Evolutionary conservation across 2,888 invertebrate genomes (phyloP).

Genomic region (Steromphala cineraria): DNA sequence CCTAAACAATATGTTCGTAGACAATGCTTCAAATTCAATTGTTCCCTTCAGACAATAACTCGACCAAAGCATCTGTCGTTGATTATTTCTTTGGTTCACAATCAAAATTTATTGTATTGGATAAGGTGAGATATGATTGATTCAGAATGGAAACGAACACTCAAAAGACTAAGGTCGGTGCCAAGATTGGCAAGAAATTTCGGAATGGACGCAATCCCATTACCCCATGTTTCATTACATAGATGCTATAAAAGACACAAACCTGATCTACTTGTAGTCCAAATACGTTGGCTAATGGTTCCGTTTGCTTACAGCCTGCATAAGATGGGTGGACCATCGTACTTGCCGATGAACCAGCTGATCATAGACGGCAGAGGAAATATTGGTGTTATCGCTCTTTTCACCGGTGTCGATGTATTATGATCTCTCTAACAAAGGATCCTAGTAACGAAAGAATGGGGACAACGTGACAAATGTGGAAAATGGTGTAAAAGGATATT

Average conservation of each 20-base stretch:
- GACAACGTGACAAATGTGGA: no score
- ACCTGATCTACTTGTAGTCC: slow-evolving; percentile 1
- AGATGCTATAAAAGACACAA: neutral
- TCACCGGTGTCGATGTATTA: neutral
- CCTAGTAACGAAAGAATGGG: neutral
- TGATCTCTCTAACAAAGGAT: neutral
- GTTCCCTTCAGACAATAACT: no score
- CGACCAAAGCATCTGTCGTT: no score
- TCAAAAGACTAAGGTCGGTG: no score
- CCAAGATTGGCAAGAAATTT: no score
- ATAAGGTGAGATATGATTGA: no score
- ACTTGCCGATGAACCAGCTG: neutral
- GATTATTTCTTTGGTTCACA: no score
- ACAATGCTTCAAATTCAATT: no score
- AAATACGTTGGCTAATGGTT: neutral
- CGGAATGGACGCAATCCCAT: neutral
- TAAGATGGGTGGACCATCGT: neutral
- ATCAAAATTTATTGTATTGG: no score
- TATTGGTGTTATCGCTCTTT: neutral
- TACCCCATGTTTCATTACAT: neutral
- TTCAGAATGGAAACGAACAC: no score
- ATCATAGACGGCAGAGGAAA: neutral
- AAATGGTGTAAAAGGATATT: no score
- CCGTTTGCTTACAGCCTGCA: neutral
- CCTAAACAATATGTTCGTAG: no score